Evolutionary conservation across 1,140 invertebrate species (phyloP).

Genomic region (Cyrtorhinus lividipennis): DNA sequence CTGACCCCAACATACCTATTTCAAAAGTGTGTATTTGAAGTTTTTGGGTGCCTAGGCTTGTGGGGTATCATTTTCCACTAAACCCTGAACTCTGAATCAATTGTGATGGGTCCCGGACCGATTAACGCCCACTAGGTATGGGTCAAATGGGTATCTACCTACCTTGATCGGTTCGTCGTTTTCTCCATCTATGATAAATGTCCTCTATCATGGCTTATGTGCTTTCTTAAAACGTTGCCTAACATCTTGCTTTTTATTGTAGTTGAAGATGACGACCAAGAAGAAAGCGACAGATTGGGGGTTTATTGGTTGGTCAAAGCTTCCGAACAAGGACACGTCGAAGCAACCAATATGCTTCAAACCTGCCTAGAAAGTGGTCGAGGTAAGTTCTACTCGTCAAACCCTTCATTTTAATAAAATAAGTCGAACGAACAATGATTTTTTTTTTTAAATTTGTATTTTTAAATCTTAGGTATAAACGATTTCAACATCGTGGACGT

Average conservation of each 20-base stretch:
- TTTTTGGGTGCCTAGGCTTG: too few relatives aligned
- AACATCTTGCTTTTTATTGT: constrained; percentile 2
- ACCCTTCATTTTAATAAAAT: constrained; percentile 8
- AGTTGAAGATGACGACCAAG: constrained; percentile 39
- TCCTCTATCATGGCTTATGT: background rate
- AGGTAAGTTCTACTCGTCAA: constrained; percentile 27
- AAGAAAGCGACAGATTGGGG: constrained; percentile 49
- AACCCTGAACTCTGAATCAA: too few relatives aligned
- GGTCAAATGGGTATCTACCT: too few relatives aligned
- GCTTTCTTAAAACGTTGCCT: background rate
- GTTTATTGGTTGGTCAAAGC: constrained; percentile 80
- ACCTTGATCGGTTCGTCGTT: background rate
- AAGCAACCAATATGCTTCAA: constrained; percentile 62
- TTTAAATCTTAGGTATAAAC: constrained; percentile 48
- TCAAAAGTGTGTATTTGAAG: too few relatives aligned
- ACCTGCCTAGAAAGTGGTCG: constrained; percentile 61
- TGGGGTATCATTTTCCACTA: too few relatives aligned
- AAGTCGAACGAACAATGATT: too few relatives aligned
- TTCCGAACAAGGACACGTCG: constrained; percentile 73
- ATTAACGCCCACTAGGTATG: too few relatives aligned
- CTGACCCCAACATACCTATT: background rate
- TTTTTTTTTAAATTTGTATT: background rate
- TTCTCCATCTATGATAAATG: background rate
- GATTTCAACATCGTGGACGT: constrained; percentile 69
- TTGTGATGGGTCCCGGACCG: too few relatives aligned